A percentile compares a stretch with the other conserved stretches of the same genome.
Conservation (phyloP, 2,113 vertebrate genomes). For the Anhinga anhinga region DNA sequence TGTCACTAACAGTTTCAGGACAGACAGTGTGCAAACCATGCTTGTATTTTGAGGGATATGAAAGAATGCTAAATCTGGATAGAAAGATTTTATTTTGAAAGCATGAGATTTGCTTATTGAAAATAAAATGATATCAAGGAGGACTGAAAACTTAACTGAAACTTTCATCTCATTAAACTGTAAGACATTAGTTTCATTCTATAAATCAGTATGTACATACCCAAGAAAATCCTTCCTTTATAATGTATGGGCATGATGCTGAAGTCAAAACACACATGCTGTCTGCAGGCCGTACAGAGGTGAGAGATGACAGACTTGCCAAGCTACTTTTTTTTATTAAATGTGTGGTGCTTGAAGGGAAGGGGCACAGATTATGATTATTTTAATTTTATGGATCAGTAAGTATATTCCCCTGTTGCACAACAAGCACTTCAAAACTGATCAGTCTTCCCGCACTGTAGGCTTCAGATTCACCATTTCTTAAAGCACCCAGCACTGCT, state of each 20-base stretch:
- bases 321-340: not conserved
- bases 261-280: not conserved
- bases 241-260: not conserved
- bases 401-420: not conserved
- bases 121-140: not conserved
- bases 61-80: not conserved
- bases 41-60: not conserved
- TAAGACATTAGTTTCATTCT: not conserved
- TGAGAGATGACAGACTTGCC: not conserved
- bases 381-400: not conserved
- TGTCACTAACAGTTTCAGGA: not conserved
- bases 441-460: not conserved
- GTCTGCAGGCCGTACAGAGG: not conserved
- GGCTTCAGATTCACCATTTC: not conserved
- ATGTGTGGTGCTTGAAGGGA: not conserved
- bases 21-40: not conserved
- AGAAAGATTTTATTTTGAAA: not conserved
- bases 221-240: slow-evolving; percentile 2
- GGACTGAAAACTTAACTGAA: not conserved
- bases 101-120: not conserved
- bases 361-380: not conserved
- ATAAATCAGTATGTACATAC: not conserved
- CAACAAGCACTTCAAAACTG: not conserved
- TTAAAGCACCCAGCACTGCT: not conserved
- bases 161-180: not conserved